A percentile compares a stretch with the other conserved stretches of the same genome.
Conservation (phyloP, 2,113 vertebrate genomes). For the Brienomyrus brachyistius region DNA sequence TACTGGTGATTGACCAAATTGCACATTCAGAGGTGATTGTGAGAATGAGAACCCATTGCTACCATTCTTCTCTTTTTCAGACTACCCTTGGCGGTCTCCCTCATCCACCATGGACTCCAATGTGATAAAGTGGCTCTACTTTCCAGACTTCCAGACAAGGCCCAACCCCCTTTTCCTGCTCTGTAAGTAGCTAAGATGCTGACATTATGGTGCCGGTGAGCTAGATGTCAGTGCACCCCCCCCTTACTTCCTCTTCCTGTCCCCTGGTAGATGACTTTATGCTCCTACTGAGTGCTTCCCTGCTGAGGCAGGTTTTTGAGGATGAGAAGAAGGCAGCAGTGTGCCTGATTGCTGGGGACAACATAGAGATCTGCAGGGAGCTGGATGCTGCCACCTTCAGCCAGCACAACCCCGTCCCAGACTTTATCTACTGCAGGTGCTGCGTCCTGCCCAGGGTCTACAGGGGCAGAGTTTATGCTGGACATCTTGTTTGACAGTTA, state of each 20-base stretch:
- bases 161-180: slow-evolving; percentile 84
- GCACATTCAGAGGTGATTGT: not conserved
- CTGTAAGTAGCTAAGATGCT: slow-evolving; percentile 69
- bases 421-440: slow-evolving; percentile 95
- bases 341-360: slow-evolving; percentile 86
- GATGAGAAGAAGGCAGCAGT: slow-evolving; percentile 89
- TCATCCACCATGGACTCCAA: slow-evolving; percentile 78
- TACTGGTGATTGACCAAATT: not conserved
- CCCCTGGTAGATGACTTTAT: slow-evolving; percentile 80
- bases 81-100: slow-evolving; percentile 89
- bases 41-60: not conserved
- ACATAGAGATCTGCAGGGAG: slow-evolving; percentile 94
- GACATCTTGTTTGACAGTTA: not conserved
- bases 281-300: slow-evolving; percentile 86
- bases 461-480: not conserved
- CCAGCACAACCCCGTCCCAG: slow-evolving; percentile 92
- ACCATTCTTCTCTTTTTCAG: slow-evolving; percentile 46
- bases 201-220: not conserved
- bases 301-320: slow-evolving; percentile 91
- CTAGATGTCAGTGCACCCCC: not conserved
- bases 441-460: not conserved
- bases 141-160: slow-evolving; percentile 82
- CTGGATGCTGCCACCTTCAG: slow-evolving; percentile 90
- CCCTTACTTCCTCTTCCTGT: not conserved
- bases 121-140: slow-evolving; percentile 94